Percentiles rank a stretch among this genome's conserved stretches.
Evolutionary conservation across 2,113 vertebrate genomes (phyloP).

Genomic region (Gadus macrocephalus): DNA sequence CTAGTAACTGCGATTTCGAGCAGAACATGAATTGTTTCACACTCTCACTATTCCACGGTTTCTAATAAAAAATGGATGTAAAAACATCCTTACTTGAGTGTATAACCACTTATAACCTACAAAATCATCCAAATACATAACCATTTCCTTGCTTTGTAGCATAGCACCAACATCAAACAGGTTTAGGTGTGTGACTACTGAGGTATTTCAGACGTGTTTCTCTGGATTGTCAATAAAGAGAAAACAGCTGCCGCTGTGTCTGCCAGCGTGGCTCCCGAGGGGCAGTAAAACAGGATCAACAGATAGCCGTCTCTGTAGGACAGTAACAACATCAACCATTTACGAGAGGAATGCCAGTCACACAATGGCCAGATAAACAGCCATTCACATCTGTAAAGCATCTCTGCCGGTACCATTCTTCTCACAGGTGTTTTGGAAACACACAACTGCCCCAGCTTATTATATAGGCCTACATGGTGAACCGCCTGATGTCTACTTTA

Average conservation of each 20-base stretch:
- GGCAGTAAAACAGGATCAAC: conserved; percentile 43
- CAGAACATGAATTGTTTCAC: no score
- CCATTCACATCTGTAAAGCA: conserved; percentile 27
- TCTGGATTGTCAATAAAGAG: background rate
- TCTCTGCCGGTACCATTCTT: conserved; percentile 24
- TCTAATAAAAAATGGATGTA: no score
- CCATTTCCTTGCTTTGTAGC: background rate
- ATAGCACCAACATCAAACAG: background rate
- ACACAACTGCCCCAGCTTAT: background rate
- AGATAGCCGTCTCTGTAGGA: conserved; percentile 45
- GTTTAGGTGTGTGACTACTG: background rate
- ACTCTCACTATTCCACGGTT: no score
- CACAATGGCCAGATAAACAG: conserved; percentile 26
- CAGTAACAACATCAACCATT: conserved; percentile 7
- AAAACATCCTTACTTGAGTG: no score
- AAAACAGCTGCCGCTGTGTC: conserved; percentile 19
- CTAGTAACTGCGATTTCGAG: no score
- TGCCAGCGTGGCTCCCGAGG: conserved; percentile 28
- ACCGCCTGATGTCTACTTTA: no score
- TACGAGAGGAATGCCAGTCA: background rate
- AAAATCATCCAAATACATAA: no score
- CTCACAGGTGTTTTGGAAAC: conserved; percentile 9
- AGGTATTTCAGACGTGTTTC: background rate
- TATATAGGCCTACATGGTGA: no score
- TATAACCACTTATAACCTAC: no score